Percentiles rank a stretch among this genome's conserved stretches.
Evolutionary conservation across 2,113 vertebrate genomes (phyloP).

Genomic region (Salminus brasiliensis): DNA sequence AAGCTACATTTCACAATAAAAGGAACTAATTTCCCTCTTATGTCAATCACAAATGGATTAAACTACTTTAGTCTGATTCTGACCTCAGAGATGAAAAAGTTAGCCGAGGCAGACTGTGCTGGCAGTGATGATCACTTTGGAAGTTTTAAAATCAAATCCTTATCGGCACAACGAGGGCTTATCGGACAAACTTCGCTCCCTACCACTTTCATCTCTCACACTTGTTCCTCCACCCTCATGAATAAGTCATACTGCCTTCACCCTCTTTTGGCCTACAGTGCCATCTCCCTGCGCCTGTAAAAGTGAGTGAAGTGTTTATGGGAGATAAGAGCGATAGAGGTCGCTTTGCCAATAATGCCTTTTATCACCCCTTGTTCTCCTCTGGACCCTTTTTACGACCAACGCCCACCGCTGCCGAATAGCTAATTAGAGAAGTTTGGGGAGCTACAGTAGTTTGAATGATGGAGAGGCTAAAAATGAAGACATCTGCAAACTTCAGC

Average conservation of each 20-base stretch:
- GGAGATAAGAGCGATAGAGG: conserved; percentile 73
- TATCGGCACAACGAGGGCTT: conserved; percentile 36
- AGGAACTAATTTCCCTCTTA: neutral
- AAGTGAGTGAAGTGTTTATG: conserved; percentile 76
- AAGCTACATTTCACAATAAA: neutral
- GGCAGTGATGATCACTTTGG: neutral
- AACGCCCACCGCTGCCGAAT: conserved; percentile 66
- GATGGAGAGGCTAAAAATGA: conserved; percentile 60
- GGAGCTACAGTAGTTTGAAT: conserved; percentile 55
- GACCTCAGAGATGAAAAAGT: neutral
- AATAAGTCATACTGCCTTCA: conserved; percentile 71
- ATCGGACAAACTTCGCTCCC: conserved; percentile 41
- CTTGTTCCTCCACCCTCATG: conserved; percentile 64
- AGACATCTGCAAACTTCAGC: conserved; percentile 45
- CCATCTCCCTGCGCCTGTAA: conserved; percentile 66
- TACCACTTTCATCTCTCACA: conserved; percentile 62
- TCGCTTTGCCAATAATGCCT: conserved; percentile 70
- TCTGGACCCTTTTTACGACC: conserved; percentile 63
- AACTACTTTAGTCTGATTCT: neutral
- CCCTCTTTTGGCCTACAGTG: conserved; percentile 62
- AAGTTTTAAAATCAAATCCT: conserved; percentile 9
- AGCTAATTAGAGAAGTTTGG: conserved; percentile 76
- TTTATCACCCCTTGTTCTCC: conserved; percentile 68
- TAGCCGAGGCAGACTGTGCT: neutral
- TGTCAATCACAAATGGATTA: neutral